Percentiles rank a stretch among this genome's conserved stretches.
These are phyloP conservation scores for Papilio demoleus DNA, from an alignment of 2,888 invertebrate genomes.

Conservation along the genomic window DNA sequence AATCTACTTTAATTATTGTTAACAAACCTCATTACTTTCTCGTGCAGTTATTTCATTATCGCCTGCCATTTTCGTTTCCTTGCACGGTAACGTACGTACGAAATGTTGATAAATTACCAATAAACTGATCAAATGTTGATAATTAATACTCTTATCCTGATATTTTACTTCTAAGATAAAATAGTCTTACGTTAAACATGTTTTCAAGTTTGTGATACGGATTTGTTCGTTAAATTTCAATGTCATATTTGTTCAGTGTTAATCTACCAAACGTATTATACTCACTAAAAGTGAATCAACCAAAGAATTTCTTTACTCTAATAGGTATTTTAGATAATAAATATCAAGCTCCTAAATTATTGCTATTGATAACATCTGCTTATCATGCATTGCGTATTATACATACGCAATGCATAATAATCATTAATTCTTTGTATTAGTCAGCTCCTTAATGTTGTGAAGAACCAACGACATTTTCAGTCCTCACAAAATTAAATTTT, in stretches of 20 bases:
- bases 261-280: not conserved
- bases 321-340: not conserved
- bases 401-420: too few relatives aligned
- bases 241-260: not conserved
- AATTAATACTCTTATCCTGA: slow-evolving; percentile 30
- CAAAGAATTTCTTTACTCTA: not conserved
- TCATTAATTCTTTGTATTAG: too few relatives aligned
- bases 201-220: not conserved
- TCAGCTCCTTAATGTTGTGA: too few relatives aligned
- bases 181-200: not conserved
- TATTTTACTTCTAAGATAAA: slow-evolving; percentile 35
- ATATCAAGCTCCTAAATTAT: not conserved
- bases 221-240: not conserved
- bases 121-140: slow-evolving; percentile 34
- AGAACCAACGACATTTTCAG: too few relatives aligned
- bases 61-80: slow-evolving; percentile 23
- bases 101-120: slow-evolving; percentile 29
- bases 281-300: not conserved
- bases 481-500: too few relatives aligned
- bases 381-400: too few relatives aligned
- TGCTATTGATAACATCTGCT: not conserved
- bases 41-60: slow-evolving; percentile 34
- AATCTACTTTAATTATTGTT: not conserved
- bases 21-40: slow-evolving; percentile 29
- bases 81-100: slow-evolving; percentile 20